Conservation (phyloP, 2,797 vertebrate genomes). For the Agapornis canus region DNA sequence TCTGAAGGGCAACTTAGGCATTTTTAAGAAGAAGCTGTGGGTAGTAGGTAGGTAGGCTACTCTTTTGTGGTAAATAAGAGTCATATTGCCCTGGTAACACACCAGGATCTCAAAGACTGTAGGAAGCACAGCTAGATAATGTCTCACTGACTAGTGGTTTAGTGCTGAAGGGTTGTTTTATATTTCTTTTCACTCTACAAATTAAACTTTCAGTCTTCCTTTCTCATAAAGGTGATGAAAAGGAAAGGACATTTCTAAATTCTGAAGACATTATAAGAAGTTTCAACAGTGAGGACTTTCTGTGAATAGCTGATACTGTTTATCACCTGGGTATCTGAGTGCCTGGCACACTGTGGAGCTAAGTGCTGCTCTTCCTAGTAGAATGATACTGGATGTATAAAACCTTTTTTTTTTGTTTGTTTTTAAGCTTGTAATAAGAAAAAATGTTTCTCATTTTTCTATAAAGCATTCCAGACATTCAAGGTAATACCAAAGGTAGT, state of each 20-base stretch:
- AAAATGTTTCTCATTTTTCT: conserved; percentile 6
- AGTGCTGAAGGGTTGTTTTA: background rate
- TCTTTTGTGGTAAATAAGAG: background rate
- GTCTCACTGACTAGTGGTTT: background rate
- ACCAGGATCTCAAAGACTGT: background rate
- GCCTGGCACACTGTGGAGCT: background rate
- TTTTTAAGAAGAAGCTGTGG: background rate
- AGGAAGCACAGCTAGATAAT: background rate
- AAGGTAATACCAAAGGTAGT: conserved; percentile 13
- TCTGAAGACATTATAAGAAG: background rate
- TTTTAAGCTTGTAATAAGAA: background rate
- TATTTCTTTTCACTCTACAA: background rate
- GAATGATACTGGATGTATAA: background rate
- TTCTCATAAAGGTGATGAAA: conserved; percentile 23
- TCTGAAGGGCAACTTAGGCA: background rate
- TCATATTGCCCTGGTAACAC: background rate
- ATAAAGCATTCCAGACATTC: conserved; percentile 25
- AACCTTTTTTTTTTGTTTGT: background rate
- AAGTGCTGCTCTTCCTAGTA: conserved; percentile 4
- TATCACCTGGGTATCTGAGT: background rate
- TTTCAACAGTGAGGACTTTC: background rate
- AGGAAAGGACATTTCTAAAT: background rate
- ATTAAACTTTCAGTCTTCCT: conserved; percentile 42
- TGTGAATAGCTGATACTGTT: background rate
- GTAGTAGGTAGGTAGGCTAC: background rate